These are phyloP conservation scores for Entomobrya proxima DNA, from an alignment of 2,888 invertebrate species.

Conservation along the genomic window DNA sequence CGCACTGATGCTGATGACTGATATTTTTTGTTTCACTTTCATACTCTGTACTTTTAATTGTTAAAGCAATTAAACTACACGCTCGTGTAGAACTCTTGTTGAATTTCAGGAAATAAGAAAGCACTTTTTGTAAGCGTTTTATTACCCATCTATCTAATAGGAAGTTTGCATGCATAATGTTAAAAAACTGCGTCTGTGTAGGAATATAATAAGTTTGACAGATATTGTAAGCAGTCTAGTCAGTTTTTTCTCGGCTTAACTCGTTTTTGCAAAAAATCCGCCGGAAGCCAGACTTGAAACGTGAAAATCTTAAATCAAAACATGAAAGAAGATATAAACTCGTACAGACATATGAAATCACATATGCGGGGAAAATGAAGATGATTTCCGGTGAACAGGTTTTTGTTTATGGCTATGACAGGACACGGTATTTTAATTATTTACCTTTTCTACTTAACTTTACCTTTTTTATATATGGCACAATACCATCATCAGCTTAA, in stretches of 20 bases:
- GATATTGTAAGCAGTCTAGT: too few species aligned
- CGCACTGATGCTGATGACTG: neutral
- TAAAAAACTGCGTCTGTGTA: conserved; percentile 6
- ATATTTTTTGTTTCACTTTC: neutral
- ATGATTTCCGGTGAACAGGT: conserved; percentile 53
- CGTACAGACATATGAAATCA: neutral
- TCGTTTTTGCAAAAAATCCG: conserved; percentile 3
- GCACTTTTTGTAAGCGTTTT: neutral
- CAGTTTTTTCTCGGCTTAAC: neutral
- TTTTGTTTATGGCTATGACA: neutral
- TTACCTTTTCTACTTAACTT: too few species aligned
- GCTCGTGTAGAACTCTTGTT: neutral
- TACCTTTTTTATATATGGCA: neutral
- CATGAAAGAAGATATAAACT: neutral
- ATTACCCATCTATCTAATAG: neutral
- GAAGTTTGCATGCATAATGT: neutral
- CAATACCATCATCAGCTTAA: neutral
- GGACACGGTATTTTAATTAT: conserved; percentile 26
- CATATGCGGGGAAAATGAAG: neutral
- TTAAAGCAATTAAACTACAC: neutral
- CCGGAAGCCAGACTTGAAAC: neutral
- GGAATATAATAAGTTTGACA: too few species aligned
- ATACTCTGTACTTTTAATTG: conserved; percentile 23
- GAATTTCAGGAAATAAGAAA: neutral
- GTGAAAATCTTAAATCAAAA: neutral